These are phyloP conservation scores for Mormyrus lacerda DNA, from an alignment of 2,113 vertebrate species.

Conservation along the genomic window DNA sequence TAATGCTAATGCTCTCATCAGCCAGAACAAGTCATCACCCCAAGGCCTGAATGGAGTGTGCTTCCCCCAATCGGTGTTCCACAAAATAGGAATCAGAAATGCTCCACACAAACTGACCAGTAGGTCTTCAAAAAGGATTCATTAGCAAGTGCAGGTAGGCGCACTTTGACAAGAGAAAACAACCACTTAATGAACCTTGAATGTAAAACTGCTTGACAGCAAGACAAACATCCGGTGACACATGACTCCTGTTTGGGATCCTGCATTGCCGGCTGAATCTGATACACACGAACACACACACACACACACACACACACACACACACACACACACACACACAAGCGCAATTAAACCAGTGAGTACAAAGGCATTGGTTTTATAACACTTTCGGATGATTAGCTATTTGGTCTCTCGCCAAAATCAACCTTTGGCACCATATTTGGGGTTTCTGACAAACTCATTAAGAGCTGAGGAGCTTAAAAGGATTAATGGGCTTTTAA, in stretches of 20 bases:
- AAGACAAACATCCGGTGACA: not conserved
- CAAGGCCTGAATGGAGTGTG: not conserved
- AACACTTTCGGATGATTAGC: not conserved
- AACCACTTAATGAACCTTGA: not conserved
- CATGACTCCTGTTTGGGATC: not conserved
- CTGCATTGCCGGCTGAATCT: slow-evolving; percentile 11
- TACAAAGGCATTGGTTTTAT: not conserved
- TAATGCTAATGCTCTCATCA: not conserved
- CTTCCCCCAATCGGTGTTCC: not conserved
- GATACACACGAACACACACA: not conserved
- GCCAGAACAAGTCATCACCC: not conserved
- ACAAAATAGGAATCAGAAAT: not conserved
- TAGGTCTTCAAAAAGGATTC: not conserved
- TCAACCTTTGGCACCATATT: slow-evolving; percentile 2
- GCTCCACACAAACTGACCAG: not conserved
- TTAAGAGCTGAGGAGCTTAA: slow-evolving; percentile 1
- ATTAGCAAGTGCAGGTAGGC: not conserved
- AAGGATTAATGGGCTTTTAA: not conserved
- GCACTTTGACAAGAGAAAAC: not conserved
- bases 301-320: not conserved
- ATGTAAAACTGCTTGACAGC: not conserved
- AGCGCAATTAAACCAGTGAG: not conserved
- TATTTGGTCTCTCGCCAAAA: slow-evolving; percentile 1
- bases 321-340: not conserved
- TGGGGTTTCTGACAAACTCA: slow-evolving; percentile 8